Evolutionary conservation across 1,140 invertebrate species (phyloP), one percentile per base, ranked within the genome.

Genomic region (Drosophila saltans): DNA sequence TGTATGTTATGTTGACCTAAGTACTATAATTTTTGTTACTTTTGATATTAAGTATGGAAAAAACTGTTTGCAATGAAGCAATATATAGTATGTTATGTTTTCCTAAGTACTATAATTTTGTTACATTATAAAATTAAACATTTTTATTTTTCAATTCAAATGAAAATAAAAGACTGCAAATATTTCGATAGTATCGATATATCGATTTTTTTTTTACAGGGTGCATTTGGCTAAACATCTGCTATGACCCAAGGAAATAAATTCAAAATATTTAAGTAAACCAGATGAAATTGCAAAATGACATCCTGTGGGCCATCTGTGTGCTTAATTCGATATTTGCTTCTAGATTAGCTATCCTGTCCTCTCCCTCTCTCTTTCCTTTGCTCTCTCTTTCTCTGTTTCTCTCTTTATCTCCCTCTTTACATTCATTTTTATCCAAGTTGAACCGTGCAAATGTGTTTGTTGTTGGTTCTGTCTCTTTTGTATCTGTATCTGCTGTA

Each of bases 381-480:
- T 30, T 41, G 10, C 10, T 43, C 41, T 43, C 41, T 43, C n/a
- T n/a, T 16, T n/a, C n/a, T 43, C 16, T 16, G 3, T 16, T n/a
- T 43, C 41, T 43, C 41, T n/a, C n/a, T 43, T 5, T 43, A 5
- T 43, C 41, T 43, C 40, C 40, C n/a, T 43, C 41, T 16, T 16
- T n/a, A 43, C 41, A 43, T 43, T 43, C n/a, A 43, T 43, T 43
- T 43, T 43, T n/a, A 43, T n/a, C 41, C 41, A 43, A 43, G 41
- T 43, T n/a, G n/a, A 43, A n/a, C 11, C 41, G 11, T 43, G n/a
- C 41, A 43, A 43, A 28, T 55, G 21, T 55, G 9, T 55, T 26
- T 56, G 52, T 56, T 26, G 26, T 10, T 56, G 26, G 26, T 26
- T 11, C 28, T 55, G 26, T 30, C 52, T 30, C 41, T 56, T 28